Evolutionary conservation across 2,797 vertebrate genomes (phyloP).

Genomic region (Sebastes itinus): DNA sequence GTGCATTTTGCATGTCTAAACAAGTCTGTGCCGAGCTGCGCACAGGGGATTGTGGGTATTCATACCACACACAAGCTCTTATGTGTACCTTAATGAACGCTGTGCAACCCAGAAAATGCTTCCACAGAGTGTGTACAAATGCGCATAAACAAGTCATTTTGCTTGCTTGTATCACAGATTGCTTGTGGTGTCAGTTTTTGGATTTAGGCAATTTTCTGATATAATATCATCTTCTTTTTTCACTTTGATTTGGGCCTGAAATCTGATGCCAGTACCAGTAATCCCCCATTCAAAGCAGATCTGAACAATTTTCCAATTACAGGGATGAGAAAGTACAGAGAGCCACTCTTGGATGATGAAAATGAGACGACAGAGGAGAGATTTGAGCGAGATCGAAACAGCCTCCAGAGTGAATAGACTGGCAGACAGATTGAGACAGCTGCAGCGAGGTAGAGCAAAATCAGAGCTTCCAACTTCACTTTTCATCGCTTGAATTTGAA

Average conservation of each 20-base stretch:
- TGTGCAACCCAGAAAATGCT: background rate
- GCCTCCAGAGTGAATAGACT: background rate
- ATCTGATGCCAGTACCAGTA: conserved; percentile 26
- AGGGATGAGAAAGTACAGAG: conserved; percentile 30
- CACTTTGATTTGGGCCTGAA: conserved; percentile 11
- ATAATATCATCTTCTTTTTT: background rate
- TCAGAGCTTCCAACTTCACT: background rate
- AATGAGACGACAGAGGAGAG: conserved; percentile 25
- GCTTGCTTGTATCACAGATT: background rate
- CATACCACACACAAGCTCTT: background rate
- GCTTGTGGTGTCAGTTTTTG: background rate
- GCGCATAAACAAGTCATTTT: conserved; percentile 1
- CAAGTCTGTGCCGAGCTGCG: conserved; percentile 21
- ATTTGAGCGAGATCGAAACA: conserved; percentile 16
- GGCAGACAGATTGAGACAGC: conserved; percentile 1
- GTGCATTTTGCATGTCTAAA: conserved; percentile 32
- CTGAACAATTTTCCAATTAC: conserved; percentile 51
- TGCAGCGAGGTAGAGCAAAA: background rate
- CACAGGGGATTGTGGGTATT: conserved; percentile 19
- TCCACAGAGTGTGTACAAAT: background rate
- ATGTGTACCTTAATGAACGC: background rate
- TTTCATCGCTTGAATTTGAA: conserved; percentile 19
- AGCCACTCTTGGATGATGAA: conserved; percentile 24
- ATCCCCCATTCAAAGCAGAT: conserved; percentile 32
- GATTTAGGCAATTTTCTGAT: conserved; percentile 34